These are phyloP conservation scores for Leucania comma DNA, from an alignment of 2,888 invertebrate species.

Conservation along the genomic window DNA sequence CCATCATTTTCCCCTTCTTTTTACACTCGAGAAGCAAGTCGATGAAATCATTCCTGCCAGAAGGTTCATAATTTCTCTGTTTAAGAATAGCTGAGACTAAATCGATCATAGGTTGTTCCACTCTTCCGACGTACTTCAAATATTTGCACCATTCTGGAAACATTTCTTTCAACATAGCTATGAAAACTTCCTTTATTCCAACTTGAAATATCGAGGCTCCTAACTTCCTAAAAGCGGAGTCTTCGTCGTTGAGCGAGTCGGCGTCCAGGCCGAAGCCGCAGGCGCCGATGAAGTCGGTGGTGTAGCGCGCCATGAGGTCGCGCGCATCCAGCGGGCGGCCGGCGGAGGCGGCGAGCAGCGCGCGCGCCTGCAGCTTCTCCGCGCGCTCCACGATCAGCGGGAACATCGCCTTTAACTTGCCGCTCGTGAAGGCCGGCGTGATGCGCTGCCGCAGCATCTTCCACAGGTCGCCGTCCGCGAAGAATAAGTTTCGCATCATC, in stretches of 20 bases:
- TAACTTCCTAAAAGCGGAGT: constrained; percentile 77
- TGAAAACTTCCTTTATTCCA: constrained; percentile 58
- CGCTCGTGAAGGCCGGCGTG: constrained; percentile 81
- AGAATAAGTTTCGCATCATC: constrained; percentile 77
- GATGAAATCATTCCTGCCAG: constrained; percentile 77
- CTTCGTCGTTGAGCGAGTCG: constrained; percentile 76
- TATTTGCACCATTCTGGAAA: constrained; percentile 72
- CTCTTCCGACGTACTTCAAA: constrained; percentile 65
- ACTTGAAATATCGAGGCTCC: constrained; percentile 73
- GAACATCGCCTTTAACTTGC: constrained; percentile 82
- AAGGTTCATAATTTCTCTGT: constrained; percentile 75
- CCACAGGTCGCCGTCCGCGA: constrained; percentile 82
- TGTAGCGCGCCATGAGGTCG: constrained; percentile 82
- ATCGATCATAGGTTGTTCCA: constrained; percentile 71
- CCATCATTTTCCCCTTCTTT: constrained; percentile 72
- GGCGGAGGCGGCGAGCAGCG: constrained; percentile 64
- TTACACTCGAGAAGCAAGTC: constrained; percentile 76
- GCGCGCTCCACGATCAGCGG: constrained; percentile 79
- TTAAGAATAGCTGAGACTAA: constrained; percentile 76
- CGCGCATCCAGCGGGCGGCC: constrained; percentile 72
- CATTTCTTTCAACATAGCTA: constrained; percentile 71
- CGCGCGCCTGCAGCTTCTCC: constrained; percentile 72
- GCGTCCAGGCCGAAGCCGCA: constrained; percentile 80
- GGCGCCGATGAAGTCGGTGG: constrained; percentile 81
- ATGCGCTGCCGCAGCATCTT: constrained; percentile 79